phyloP scores from a whole-genome alignment of 2,113 vertebrate species.

The Corythoichthys haematopterus region DNA sequence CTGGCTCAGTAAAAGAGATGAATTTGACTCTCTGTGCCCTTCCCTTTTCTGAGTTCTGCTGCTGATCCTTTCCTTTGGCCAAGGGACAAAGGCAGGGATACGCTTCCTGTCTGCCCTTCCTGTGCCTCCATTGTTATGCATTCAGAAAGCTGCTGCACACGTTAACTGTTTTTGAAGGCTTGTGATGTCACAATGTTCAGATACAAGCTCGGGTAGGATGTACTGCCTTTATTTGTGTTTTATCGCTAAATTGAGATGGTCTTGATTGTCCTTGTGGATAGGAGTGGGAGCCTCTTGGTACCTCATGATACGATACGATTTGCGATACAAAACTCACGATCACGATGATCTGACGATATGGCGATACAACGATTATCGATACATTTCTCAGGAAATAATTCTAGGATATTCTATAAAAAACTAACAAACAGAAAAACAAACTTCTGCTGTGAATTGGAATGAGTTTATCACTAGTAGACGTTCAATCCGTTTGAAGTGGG shows the following conservation, averaged over 20 bases:
- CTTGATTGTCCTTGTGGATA: background rate
- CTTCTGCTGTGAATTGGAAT: too few species aligned
- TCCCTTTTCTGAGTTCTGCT: slow-evolving; percentile 15
- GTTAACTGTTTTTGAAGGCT: slow-evolving; percentile 2
- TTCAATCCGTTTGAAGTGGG: too few species aligned
- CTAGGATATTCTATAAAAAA: too few species aligned
- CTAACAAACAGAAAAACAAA: too few species aligned
- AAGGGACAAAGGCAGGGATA: slow-evolving; percentile 4
- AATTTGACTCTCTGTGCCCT: slow-evolving; percentile 21
- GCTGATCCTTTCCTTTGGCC: slow-evolving; percentile 17
- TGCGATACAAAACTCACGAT: too few species aligned
- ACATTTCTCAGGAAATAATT: too few species aligned
- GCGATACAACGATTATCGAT: too few species aligned
- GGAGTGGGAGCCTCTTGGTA: too few species aligned
- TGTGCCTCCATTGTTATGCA: slow-evolving; percentile 15
- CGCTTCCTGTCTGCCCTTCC: slow-evolving; percentile 6
- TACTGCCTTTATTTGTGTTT: background rate
- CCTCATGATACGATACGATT: too few species aligned
- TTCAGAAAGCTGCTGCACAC: background rate
- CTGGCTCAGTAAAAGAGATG: slow-evolving; percentile 19
- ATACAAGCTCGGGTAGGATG: background rate
- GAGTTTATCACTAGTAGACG: too few species aligned
- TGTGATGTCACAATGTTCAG: slow-evolving; percentile 4
- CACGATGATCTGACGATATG: too few species aligned
- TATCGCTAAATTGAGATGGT: slow-evolving; percentile 4